Evolutionary conservation across 1,140 invertebrate species (phyloP).

Genomic region (Apis laboriosa): DNA sequence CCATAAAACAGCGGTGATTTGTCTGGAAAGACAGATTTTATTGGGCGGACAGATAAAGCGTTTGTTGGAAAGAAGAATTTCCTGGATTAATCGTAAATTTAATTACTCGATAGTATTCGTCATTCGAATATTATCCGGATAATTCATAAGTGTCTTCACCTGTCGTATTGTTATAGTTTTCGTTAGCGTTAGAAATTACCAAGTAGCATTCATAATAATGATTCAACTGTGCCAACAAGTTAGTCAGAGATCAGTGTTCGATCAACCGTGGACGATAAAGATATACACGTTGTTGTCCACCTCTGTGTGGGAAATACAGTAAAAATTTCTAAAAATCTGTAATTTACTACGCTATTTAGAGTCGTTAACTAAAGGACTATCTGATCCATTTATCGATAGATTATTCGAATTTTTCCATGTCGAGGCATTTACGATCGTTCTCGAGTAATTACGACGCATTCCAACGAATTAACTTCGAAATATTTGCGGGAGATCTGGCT

Average conservation of each 20-base stretch:
- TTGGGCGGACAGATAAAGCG: background rate
- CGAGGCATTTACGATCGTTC: slow-evolving; percentile 35
- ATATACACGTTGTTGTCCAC: too few species aligned
- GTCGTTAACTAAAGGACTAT: background rate
- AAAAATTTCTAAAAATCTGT: background rate
- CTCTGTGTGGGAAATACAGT: too few species aligned
- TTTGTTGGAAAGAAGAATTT: background rate
- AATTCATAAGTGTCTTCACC: background rate
- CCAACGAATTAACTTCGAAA: slow-evolving; percentile 49
- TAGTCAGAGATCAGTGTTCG: too few species aligned
- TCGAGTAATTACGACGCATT: slow-evolving; percentile 44
- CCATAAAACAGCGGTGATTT: background rate
- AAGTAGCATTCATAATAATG: background rate
- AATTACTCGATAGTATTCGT: background rate
- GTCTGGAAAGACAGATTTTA: background rate
- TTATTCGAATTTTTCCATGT: slow-evolving; percentile 10
- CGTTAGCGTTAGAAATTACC: background rate
- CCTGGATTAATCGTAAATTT: background rate
- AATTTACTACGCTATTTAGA: background rate
- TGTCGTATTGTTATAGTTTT: background rate
- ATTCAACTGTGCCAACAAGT: too few species aligned
- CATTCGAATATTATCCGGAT: background rate
- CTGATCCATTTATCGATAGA: slow-evolving; percentile 18
- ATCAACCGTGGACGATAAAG: too few species aligned
- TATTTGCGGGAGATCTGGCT: slow-evolving; percentile 40